phyloP scores from a whole-genome alignment of 2,888 invertebrate genomes.

The Amorpha juglandis region DNA sequence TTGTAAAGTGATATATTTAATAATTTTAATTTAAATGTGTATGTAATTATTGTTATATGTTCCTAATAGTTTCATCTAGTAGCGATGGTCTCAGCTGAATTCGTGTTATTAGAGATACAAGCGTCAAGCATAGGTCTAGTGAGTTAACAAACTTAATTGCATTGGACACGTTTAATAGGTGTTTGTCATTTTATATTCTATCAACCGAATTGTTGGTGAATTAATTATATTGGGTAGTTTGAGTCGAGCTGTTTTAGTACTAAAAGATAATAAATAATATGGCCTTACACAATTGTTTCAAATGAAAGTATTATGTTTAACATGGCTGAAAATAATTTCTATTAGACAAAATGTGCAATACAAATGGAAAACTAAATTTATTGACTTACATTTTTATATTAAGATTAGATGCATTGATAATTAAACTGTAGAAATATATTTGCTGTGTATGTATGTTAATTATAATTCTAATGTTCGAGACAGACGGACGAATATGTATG shows the following conservation, averaged over 20 bases:
- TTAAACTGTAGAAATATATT: slow-evolving; percentile 65
- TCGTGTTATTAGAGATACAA: slow-evolving; percentile 49
- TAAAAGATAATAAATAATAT: slow-evolving; percentile 20
- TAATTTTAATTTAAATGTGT: slow-evolving; percentile 43
- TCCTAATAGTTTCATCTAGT: slow-evolving; percentile 78
- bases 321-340: slow-evolving; percentile 29
- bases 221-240: slow-evolving; percentile 7
- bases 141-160: slow-evolving; percentile 50
- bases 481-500: slow-evolving; percentile 50
- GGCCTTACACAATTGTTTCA: slow-evolving; percentile 6
- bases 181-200: slow-evolving; percentile 31
- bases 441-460: slow-evolving; percentile 66
- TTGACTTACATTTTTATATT: slow-evolving; percentile 58
- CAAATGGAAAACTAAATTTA: slow-evolving; percentile 59
- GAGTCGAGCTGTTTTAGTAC: slow-evolving; percentile 10
- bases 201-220: slow-evolving; percentile 25
- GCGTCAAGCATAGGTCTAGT: slow-evolving; percentile 38
- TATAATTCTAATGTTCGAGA: slow-evolving; percentile 55
- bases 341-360: slow-evolving; percentile 72
- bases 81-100: slow-evolving; percentile 66
- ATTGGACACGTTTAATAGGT: slow-evolving; percentile 40
- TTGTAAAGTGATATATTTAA: slow-evolving; percentile 75
- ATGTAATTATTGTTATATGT: slow-evolving; percentile 79
- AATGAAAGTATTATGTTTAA: slow-evolving; percentile 24
- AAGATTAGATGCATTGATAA: slow-evolving; percentile 58